Evolutionary conservation across 1,140 invertebrate species (phyloP), one percentile per base, ranked within the genome.

Genomic region (Centruroides vittatus): DNA sequence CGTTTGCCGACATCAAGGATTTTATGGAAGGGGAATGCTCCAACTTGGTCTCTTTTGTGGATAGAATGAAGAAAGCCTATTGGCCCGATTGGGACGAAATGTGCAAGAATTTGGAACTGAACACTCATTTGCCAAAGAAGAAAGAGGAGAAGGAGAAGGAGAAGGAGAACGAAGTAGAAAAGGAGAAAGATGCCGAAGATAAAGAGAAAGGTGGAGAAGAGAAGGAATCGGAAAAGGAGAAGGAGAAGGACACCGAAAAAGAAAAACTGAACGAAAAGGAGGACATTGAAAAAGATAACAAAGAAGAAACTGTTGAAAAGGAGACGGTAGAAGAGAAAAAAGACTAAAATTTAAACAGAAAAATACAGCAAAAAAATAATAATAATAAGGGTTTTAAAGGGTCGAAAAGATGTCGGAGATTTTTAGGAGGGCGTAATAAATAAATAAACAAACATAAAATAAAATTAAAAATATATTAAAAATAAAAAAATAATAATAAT

Each of bases 31-130:
- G 57, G 23, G 69, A 70, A 41, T 69, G 68, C 54, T 49, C 63
- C 2, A 72, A 72, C 55, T 59, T 73, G 55, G 51, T 70, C 35
- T 62, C 59, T 5, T 71, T 68, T 9, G 65, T 70, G 11, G 63
- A 67, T 2, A 59, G 71, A 46, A 70, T 73, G 64, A 71, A 70
- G 58, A 64, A 69, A 23, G 34, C 84, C 68, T 89, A 87, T 70
- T 90, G 86, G 80, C 81, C 84, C 59, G 88, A 92, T 71, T 92
- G 88, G 88, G 88, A 90, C 53, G 86, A 89, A 66, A 88, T 91
- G 65, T 89, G 87, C 77, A 81, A 81, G 67, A 83, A 84, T 49
- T 75, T 89, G 61, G 86, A 89, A 69, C 77, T 89, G 68, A 89
- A 89, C 74, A 84, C 84, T 53, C 86, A 87, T 74, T 78, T 86